Evolutionary conservation across 2,888 invertebrate species (phyloP), one percentile per base, ranked within the genome.

Genomic region (Nasonia oneida): DNA sequence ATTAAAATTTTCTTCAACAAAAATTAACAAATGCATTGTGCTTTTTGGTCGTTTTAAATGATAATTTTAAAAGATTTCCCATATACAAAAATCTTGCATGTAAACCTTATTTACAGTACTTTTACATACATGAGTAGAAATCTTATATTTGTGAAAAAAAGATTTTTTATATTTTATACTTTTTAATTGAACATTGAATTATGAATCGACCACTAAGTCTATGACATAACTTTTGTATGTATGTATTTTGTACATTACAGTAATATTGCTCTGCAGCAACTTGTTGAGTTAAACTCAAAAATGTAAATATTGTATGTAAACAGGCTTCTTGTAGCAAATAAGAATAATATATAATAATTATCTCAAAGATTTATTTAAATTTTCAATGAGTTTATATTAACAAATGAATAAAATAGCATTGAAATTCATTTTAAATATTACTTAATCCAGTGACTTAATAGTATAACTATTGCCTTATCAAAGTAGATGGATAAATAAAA

Each of bases 231-330:
- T 87, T 86, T 86, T 82, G 53, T 82, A 87, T 76, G 42, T 78
- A 77, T 79, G 80, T 53, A 85, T 79, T 87, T 87, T 83, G 57
- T 86, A 83, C 23, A 81, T 84, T 83, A 42, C 29, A 74, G 33
- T 79, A 76, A 50, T 79, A 23, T 61, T 77, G 61, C 80, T 84
- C 29, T 74, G 67, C 73, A 86, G 70, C 53, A 81, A 83, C 47
- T 70, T 81, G 18, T 37, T 80, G 79, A 85, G 84, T 87, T 74
- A n/a, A 74, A 78, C 80, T 86, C 87, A 78, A 37, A 74, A 74
- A 83, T 90, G 90, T 90, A 90, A 89, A 90, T 90, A 90, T 87
- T 89, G 87, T 90, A 89, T 79, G 81, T 89, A 90, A 71, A 84
- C 75, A 85, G 50, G 86, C 88, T 87, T 88, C 77, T 73, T 88